Evolutionary conservation across 2,888 invertebrate genomes (phyloP).

Genomic region (Drosophila borealis): DNA sequence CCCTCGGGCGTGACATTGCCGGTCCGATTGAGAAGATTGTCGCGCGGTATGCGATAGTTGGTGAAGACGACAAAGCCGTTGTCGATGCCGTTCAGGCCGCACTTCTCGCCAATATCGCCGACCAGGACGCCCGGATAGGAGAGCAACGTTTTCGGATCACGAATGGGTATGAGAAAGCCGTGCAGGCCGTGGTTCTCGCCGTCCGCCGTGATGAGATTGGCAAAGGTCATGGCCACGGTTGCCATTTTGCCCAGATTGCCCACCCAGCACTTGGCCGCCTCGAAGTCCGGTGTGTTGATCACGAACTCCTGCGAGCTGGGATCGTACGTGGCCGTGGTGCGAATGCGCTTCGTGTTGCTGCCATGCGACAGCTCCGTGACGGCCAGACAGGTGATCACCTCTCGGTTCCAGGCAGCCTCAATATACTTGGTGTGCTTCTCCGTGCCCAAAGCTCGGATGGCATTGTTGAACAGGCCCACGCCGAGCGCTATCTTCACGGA

Average conservation of each 20-base stretch:
- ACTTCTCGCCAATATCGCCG: constrained; percentile 97
- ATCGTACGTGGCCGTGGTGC: constrained; percentile 96
- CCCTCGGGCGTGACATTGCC: constrained; percentile 96
- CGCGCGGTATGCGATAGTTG: constrained; percentile 93
- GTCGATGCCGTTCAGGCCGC: constrained; percentile 95
- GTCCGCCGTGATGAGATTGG: constrained; percentile 93
- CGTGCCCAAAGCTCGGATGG: constrained; percentile 90
- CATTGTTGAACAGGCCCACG: constrained; percentile 90
- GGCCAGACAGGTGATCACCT: constrained; percentile 93
- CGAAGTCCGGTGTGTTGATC: constrained; percentile 96
- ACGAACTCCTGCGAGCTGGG: constrained; percentile 91
- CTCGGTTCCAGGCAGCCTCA: constrained; percentile 89
- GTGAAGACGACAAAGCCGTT: constrained; percentile 96
- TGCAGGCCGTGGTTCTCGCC: constrained; percentile 93
- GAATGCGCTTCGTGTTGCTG: constrained; percentile 95
- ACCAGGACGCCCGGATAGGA: constrained; percentile 94
- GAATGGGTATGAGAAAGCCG: constrained; percentile 94
- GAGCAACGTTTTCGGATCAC: constrained; percentile 91
- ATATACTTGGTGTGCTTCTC: constrained; percentile 90
- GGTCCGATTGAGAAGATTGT: constrained; percentile 93
- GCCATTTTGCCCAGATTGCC: constrained; percentile 96
- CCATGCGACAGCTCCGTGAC: constrained; percentile 98
- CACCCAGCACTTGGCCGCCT: constrained; percentile 98
- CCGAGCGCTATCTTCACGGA: constrained; percentile 92
- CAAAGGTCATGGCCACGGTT: constrained; percentile 94